Conservation (phyloP, 2,888 invertebrate genomes). For the Frankliniella fusca region DNA sequence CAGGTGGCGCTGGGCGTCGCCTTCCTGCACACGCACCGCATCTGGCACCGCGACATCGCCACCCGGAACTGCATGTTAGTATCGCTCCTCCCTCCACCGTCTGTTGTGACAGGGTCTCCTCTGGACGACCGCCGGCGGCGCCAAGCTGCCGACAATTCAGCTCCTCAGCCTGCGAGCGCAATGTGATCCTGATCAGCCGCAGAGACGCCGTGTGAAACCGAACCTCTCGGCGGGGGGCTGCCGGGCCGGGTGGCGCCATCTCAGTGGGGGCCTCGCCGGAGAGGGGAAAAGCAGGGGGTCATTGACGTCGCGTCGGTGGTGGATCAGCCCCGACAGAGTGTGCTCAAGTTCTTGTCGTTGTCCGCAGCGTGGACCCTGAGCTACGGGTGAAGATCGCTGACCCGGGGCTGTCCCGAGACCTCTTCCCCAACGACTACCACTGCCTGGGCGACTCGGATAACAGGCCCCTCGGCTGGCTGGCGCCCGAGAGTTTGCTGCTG, state of each 20-base stretch:
- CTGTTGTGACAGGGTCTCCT: neutral
- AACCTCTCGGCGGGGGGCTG: neutral
- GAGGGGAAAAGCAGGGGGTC: neutral
- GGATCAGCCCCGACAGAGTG: neutral
- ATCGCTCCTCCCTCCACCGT: conserved; percentile 30
- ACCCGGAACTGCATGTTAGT: conserved; percentile 89
- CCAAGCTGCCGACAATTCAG: neutral
- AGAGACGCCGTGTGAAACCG: conserved; percentile 14
- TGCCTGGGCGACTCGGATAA: conserved; percentile 91
- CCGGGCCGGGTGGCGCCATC: neutral
- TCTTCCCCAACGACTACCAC: conserved; percentile 90
- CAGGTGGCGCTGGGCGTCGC: conserved; percentile 82
- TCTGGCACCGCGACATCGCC: conserved; percentile 87
- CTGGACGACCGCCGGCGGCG: neutral
- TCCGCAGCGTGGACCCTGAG: conserved; percentile 65
- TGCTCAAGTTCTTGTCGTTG: conserved; percentile 25
- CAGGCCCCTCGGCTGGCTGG: conserved; percentile 91
- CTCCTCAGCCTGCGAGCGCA: neutral
- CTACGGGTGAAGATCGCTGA: conserved; percentile 81
- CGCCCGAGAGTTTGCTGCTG: conserved; percentile 77
- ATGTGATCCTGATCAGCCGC: neutral
- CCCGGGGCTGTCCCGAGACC: conserved; percentile 79
- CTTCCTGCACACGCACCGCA: conserved; percentile 80
- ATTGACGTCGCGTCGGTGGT: neutral
- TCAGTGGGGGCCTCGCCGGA: neutral